A percentile compares a stretch with the other conserved stretches of the same genome.
phyloP scores from a whole-genome alignment of 2,797 vertebrate genomes.

The Megalops cyprinoides region DNA sequence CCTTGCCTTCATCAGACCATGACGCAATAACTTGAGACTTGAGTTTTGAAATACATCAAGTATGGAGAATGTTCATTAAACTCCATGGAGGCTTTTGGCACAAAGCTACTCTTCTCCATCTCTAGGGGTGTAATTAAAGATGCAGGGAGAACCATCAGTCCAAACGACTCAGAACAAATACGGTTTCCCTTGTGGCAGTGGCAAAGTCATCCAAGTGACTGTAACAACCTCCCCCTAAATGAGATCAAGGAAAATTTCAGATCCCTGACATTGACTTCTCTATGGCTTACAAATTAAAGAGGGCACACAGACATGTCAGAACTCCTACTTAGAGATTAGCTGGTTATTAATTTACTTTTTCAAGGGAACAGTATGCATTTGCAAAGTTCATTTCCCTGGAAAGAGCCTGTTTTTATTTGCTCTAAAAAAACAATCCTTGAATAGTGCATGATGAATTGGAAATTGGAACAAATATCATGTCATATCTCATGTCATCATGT shows the following conservation, averaged over 20 bases:
- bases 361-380: background rate
- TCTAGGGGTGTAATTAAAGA: constrained; percentile 40
- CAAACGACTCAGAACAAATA: constrained; percentile 34
- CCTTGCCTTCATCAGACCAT: background rate
- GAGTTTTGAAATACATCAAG: constrained; percentile 20
- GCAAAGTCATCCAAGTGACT: constrained; percentile 25
- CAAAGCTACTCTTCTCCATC: constrained; percentile 23
- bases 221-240: constrained; percentile 12
- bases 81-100: constrained; percentile 18
- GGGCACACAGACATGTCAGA: background rate
- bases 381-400: background rate
- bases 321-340: background rate
- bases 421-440: no score
- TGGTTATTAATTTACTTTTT: background rate
- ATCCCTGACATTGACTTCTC: constrained; percentile 13
- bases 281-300: constrained; percentile 17
- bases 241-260: constrained; percentile 27
- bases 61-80: constrained; percentile 34
- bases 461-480: no score
- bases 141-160: constrained; percentile 34
- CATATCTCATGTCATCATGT: no score
- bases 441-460: no score
- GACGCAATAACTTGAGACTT: constrained; percentile 19
- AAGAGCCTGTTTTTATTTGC: no score
- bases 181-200: constrained; percentile 27